Conservation (phyloP, 2,797 vertebrate genomes). For the Ptychadena robeensis region DNA sequence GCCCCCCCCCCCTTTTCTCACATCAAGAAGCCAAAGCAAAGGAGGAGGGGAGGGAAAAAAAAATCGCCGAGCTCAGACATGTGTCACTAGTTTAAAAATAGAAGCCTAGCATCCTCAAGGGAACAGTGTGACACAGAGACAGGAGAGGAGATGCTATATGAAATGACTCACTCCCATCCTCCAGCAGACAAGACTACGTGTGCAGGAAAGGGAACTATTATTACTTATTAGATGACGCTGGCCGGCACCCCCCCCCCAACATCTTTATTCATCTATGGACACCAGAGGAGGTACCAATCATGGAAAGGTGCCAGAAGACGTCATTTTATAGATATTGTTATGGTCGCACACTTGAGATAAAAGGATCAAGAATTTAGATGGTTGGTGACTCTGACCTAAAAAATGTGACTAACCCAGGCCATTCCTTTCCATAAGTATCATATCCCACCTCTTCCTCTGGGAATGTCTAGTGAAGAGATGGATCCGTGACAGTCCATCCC, state of each 20-base stretch:
- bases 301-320: not conserved
- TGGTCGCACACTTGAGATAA: too few relatives aligned
- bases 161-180: conserved; percentile 37
- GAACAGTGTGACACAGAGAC: conserved; percentile 50
- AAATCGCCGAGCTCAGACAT: conserved; percentile 6
- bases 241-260: not conserved
- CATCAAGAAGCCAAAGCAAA: conserved; percentile 4
- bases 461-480: too few relatives aligned
- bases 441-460: too few relatives aligned
- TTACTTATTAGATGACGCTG: conserved; percentile 36
- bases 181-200: conserved; percentile 16
- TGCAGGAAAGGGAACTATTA: conserved; percentile 16
- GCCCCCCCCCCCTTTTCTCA: not conserved
- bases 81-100: conserved; percentile 59
- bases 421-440: too few relatives aligned
- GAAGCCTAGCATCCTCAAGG: conserved; percentile 21
- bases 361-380: too few relatives aligned
- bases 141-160: conserved; percentile 30
- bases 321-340: too few relatives aligned
- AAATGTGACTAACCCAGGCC: too few relatives aligned
- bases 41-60: not conserved
- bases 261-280: not conserved
- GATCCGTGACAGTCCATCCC: too few relatives aligned
- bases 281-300: not conserved
- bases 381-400: too few relatives aligned